phyloP scores from a whole-genome alignment of 2,888 invertebrate species.

The Drosophila nigritarsus region DNA sequence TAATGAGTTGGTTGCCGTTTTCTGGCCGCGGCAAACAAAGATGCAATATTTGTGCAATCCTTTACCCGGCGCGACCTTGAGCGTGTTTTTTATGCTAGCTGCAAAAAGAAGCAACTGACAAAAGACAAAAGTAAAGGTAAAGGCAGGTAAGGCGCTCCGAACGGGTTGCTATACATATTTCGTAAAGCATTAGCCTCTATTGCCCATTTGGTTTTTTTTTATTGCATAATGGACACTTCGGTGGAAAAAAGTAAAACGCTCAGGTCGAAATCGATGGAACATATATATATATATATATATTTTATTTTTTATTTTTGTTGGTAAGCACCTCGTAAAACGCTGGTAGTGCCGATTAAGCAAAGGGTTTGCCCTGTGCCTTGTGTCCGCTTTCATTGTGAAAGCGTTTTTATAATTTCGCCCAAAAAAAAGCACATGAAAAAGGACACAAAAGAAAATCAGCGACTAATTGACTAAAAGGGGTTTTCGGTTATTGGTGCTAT shows the following conservation, averaged over 20 bases:
- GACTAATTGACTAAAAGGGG: conserved; percentile 81
- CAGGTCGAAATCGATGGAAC: conserved; percentile 17
- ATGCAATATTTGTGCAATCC: conserved; percentile 84
- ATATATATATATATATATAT: neutral
- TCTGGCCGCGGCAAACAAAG: conserved; percentile 52
- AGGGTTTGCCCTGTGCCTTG: conserved; percentile 39
- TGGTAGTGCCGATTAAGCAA: conserved; percentile 21
- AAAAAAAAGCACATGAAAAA: conserved; percentile 37
- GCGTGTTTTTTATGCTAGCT: conserved; percentile 56
- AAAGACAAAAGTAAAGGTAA: neutral
- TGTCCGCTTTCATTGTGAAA: conserved; percentile 49
- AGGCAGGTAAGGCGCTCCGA: conserved; percentile 60
- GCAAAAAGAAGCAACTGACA: neutral
- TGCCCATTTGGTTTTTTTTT: conserved; percentile 58
- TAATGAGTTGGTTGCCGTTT: conserved; percentile 63
- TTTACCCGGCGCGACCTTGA: conserved; percentile 71
- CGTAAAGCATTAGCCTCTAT: conserved; percentile 38
- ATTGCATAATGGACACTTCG: conserved; percentile 76
- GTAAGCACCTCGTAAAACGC: conserved; percentile 28
- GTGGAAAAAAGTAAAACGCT: conserved; percentile 45
- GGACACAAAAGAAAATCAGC: conserved; percentile 71
- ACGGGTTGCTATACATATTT: conserved; percentile 54
- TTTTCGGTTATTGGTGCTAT: conserved; percentile 41
- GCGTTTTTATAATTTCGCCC: conserved; percentile 53
- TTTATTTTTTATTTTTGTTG: conserved; percentile 37